Evolutionary conservation across 2,797 vertebrate species (phyloP).

Genomic region (Clamator glandarius): DNA sequence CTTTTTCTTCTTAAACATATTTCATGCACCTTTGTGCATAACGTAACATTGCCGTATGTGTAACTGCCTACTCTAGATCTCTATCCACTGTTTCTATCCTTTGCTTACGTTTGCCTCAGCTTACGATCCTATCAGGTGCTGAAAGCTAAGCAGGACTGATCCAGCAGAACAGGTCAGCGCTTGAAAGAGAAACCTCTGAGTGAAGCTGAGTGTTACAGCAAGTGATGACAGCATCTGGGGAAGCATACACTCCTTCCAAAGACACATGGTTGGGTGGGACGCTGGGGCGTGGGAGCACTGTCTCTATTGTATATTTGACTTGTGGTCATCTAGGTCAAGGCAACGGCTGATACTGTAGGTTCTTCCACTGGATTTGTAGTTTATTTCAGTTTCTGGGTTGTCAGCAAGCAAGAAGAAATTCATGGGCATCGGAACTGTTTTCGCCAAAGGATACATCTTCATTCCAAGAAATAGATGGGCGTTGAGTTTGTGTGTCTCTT

Average conservation of each 20-base stretch:
- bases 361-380: neutral
- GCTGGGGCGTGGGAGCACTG: fast-evolving
- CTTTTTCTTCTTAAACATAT: conserved; percentile 44
- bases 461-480: neutral
- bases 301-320: neutral
- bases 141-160: conserved; percentile 34
- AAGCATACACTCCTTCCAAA: neutral
- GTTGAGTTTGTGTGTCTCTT: neutral
- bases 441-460: neutral
- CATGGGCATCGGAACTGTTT: neutral
- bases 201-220: neutral
- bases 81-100: conserved; percentile 3
- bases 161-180: fast-evolving
- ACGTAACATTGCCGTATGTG: neutral
- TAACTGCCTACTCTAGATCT: conserved; percentile 31
- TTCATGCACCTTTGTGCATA: conserved; percentile 60
- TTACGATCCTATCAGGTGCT: conserved; percentile 25
- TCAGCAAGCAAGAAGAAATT: neutral
- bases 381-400: neutral
- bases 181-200: conserved; percentile 22
- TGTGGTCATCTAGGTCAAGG: neutral
- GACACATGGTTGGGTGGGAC: neutral
- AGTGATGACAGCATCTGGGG: neutral
- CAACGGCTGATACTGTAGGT: too few species aligned
- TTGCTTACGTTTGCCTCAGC: conserved; percentile 11